phyloP scores from a whole-genome alignment of 2,113 vertebrate species.

The Pelodiscus sinensis region DNA sequence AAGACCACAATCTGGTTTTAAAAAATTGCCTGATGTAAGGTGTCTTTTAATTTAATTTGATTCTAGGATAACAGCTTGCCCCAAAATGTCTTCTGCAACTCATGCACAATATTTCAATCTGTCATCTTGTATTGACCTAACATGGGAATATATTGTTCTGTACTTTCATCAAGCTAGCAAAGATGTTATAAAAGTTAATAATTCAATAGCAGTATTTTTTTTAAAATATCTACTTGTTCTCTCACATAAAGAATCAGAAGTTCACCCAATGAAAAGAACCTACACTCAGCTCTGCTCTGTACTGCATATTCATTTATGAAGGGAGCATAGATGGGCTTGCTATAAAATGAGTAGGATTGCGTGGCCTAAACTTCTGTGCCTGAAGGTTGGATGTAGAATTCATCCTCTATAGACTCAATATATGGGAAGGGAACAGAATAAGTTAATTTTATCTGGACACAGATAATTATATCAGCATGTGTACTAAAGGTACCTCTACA shows the following conservation, averaged over 20 bases:
- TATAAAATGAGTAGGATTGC: not conserved
- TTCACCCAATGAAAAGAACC: conserved; percentile 63
- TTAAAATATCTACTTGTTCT: conserved; percentile 61
- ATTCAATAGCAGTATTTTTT: conserved; percentile 61
- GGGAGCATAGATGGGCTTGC: not conserved
- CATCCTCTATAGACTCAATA: not conserved
- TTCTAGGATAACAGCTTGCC: conserved; percentile 62
- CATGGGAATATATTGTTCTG: conserved; percentile 66
- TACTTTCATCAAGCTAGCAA: conserved; percentile 63
- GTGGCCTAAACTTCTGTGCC: not conserved
- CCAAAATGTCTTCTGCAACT: conserved; percentile 70
- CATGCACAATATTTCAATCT: conserved; percentile 65
- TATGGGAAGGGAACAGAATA: not conserved
- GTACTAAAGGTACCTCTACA: not conserved
- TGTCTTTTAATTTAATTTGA: conserved; percentile 74
- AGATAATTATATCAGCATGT: not conserved
- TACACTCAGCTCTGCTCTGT: not conserved
- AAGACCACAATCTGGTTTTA: conserved; percentile 60
- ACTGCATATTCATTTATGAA: not conserved
- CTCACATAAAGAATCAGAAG: conserved; percentile 55
- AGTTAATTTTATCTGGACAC: not conserved
- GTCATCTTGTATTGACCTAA: conserved; percentile 75
- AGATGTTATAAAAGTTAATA: conserved; percentile 74
- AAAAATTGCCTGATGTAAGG: conserved; percentile 51
- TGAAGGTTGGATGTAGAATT: not conserved